Base-by-base conservation (phyloP, 2,888 invertebrate genomes). In the Agrochola lota region DNA sequence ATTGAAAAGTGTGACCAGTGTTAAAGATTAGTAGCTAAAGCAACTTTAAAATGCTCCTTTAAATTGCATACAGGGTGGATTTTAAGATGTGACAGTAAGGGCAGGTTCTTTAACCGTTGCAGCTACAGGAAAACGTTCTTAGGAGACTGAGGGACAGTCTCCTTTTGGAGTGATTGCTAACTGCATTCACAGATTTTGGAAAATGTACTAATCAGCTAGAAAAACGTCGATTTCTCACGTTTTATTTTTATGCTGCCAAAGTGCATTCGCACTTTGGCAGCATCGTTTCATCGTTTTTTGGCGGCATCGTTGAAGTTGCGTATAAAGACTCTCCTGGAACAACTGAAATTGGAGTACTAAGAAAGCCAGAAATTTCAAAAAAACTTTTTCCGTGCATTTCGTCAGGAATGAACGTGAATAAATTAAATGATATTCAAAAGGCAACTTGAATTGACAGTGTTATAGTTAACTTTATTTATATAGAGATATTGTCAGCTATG, bases 1-100 rank as follows among this genome's bases (percentile, higher is more conserved):
- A 86, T 86, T 83, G 67, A 88, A 88, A 89, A 85, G 89, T 83
- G 88, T 90, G 88, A 90, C 74, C 59, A 76, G 62, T 63, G 35
- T 77, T 67, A 59, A 72, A 7, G 11, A 71, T 71, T 71, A 62
- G 8, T 78, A 59, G 26, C 60, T 30, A 62, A 83, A 66, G 77
- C 68, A 52, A 79, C n/a, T 74, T 63, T 73, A 60, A 17, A 68
- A 69, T 43, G 57, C 55, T 77, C n/a, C 15, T 43, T 69, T 55
- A 64, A 49, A 62, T 15, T 35, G 43, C 40, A 49, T 52, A 43
- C 46, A n/a, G 59, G 35, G 17, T 57, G n/a, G n/a, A 40, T 55
- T 35, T 55, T n/a, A n/a, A 55, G 55, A 55, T 11, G n/a, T 4
- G 11, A 35, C n/a, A n/a, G 17, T 68, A 52, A 68, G 17, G 52